phyloP scores from a whole-genome alignment of 2,113 vertebrate species.

The Morone chrysops region DNA sequence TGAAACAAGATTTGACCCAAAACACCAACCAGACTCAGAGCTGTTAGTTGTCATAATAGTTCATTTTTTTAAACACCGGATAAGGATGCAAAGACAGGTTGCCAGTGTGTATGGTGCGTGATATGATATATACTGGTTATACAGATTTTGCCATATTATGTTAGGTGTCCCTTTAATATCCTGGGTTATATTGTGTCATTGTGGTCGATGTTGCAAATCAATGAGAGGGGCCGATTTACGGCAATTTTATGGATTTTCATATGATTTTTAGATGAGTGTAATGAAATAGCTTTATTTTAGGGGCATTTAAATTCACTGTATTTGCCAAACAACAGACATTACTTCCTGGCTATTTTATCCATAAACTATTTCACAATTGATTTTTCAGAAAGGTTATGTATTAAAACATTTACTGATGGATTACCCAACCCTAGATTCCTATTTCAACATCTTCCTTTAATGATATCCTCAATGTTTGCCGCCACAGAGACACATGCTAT shows the following conservation, averaged over 20 bases:
- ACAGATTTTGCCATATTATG: slow-evolving; percentile 11
- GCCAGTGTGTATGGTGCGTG: not conserved
- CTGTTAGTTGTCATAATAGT: not conserved
- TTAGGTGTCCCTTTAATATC: not conserved
- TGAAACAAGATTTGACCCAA: slow-evolving; percentile 29
- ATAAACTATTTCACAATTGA: not conserved
- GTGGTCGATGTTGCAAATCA: not conserved
- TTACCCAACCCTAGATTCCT: not conserved
- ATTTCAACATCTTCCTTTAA: not conserved
- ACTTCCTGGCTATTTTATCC: not conserved
- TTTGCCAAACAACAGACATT: not conserved
- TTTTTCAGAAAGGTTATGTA: not conserved
- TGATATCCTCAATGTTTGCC: not conserved
- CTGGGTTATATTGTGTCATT: not conserved
- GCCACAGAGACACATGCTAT: not conserved
- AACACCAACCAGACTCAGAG: slow-evolving; percentile 9
- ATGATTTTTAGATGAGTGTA: not conserved
- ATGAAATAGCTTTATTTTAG: not conserved
- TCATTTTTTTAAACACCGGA: not conserved
- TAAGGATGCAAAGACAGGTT: slow-evolving; percentile 1
- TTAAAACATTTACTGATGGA: not conserved
- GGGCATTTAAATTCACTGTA: not conserved
- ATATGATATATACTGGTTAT: not conserved
- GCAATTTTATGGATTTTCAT: slow-evolving; percentile 9
- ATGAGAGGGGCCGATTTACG: not conserved